Conservation (phyloP, 2,888 invertebrate genomes). For the Mimas tiliae region DNA sequence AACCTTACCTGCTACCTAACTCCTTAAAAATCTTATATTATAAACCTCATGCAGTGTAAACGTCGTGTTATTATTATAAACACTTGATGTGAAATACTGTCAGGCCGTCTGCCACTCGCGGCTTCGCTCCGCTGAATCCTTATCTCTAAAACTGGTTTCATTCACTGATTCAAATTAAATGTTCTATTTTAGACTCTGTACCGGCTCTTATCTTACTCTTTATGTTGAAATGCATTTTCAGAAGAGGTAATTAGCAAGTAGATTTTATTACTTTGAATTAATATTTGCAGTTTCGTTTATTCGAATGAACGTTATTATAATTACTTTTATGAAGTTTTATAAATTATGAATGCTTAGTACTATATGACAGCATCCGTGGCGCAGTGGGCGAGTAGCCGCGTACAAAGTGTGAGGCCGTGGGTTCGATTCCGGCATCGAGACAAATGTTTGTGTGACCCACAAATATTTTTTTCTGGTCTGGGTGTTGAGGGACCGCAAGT, state of each 20-base stretch:
- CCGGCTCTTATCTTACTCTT: slow-evolving; percentile 17
- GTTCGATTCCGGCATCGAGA: too few species aligned
- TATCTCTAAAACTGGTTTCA: slow-evolving; percentile 55
- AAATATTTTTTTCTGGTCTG: too few species aligned
- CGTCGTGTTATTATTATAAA: slow-evolving; percentile 29
- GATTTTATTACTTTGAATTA: slow-evolving; percentile 1
- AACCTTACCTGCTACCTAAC: too few species aligned
- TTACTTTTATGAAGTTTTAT: not conserved
- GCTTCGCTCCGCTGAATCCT: slow-evolving; percentile 43
- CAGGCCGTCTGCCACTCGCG: slow-evolving; percentile 38
- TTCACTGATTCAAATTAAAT: slow-evolving; percentile 42
- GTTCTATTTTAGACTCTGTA: slow-evolving; percentile 14
- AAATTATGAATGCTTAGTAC: not conserved
- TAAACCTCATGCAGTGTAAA: not conserved
- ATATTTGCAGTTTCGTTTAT: not conserved
- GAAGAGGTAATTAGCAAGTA: slow-evolving; percentile 2
- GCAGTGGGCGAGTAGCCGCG: too few species aligned
- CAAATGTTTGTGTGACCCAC: too few species aligned
- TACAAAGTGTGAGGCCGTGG: too few species aligned
- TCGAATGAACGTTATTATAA: not conserved
- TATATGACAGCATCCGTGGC: too few species aligned
- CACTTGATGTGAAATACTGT: slow-evolving; percentile 46
- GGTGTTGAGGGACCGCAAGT: too few species aligned
- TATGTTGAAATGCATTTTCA: slow-evolving; percentile 15
- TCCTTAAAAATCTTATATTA: not conserved